These are phyloP conservation scores for Amphipoea lucens DNA, from an alignment of 2,888 invertebrate species.

Conservation along the genomic window DNA sequence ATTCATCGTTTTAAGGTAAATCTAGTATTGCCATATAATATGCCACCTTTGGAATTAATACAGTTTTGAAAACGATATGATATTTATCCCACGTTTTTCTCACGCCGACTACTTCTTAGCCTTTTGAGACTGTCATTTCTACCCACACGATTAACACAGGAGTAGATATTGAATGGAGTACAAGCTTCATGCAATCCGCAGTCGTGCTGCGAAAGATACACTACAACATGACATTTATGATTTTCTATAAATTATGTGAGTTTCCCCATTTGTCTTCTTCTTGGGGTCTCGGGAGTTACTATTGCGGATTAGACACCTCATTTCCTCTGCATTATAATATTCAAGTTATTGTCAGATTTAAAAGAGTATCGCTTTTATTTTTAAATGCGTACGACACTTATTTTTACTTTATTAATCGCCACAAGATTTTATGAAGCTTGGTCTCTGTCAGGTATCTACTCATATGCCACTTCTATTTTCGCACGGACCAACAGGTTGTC, in stretches of 20 bases:
- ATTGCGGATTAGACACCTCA: too few species aligned
- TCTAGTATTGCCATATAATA: not conserved
- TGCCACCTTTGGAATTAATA: not conserved
- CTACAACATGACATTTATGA: not conserved
- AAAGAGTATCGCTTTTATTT: too few species aligned
- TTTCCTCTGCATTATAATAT: too few species aligned
- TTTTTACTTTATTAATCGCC: not conserved
- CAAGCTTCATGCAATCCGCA: not conserved
- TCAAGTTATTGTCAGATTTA: too few species aligned
- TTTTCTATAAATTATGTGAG: too few species aligned
- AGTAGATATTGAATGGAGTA: constrained; percentile 20
- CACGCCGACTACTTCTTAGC: constrained; percentile 5
- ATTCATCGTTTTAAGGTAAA: not conserved
- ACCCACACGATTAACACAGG: not conserved
- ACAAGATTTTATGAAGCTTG: not conserved
- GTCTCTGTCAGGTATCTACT: constrained; percentile 14
- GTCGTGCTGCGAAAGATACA: too few species aligned
- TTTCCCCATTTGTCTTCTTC: too few species aligned
- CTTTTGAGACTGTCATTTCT: constrained; percentile 25
- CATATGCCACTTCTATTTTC: constrained; percentile 9
- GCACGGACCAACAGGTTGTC: constrained; percentile 25
- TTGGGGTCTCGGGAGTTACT: too few species aligned
- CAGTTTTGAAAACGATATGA: not conserved
- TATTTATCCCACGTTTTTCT: constrained; percentile 2
- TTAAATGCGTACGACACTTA: not conserved